These are phyloP conservation scores for Nipponia nippon DNA, from an alignment of 2,113 vertebrate species.

Conservation along the genomic window DNA sequence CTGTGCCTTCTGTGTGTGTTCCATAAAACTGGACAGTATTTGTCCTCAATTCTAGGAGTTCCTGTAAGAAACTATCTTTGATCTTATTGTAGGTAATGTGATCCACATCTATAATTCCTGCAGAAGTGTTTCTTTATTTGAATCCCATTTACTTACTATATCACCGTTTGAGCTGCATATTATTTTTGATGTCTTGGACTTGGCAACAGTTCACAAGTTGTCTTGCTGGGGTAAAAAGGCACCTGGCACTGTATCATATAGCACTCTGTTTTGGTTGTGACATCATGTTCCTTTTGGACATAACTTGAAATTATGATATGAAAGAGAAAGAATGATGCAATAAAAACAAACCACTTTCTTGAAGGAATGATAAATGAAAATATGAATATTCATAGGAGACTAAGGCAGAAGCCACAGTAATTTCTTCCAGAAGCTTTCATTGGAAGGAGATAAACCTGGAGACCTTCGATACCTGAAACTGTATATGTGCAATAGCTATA, in stretches of 20 bases:
- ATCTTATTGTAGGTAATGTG: background rate
- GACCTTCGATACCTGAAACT: background rate
- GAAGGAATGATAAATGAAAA: background rate
- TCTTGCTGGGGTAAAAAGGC: background rate
- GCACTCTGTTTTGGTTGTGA: background rate
- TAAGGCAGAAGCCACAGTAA: background rate
- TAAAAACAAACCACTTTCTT: background rate
- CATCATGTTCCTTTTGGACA: background rate
- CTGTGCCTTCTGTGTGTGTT: background rate
- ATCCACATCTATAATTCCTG: background rate
- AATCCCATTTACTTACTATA: background rate
- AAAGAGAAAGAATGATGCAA: background rate
- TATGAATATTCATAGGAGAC: background rate
- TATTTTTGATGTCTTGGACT: background rate
- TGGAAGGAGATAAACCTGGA: background rate
- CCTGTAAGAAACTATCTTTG: background rate
- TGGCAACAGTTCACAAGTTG: background rate
- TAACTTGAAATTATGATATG: background rate
- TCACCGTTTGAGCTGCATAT: background rate
- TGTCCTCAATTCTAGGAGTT: background rate
- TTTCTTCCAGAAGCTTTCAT: background rate
- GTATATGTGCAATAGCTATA: accelerated
- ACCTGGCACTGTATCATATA: background rate
- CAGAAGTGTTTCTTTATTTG: background rate
- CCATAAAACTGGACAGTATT: background rate